Base-by-base conservation (phyloP, 2,797 vertebrate species). In the Protosalanx chinensis region DNA sequence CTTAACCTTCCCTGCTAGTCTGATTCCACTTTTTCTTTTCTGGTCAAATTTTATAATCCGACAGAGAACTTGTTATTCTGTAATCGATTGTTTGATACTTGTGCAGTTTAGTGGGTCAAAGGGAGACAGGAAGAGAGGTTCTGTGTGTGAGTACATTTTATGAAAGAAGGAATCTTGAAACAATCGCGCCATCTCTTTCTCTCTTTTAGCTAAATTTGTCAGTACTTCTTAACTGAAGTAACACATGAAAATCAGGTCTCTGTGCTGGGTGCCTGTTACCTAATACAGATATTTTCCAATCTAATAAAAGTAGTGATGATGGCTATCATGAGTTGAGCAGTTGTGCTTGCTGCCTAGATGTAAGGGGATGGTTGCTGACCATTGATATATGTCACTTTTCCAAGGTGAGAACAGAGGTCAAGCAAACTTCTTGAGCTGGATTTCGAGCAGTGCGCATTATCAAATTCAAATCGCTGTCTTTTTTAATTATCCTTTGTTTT, bases 141-240 rank as follows among this genome's bases (percentile, higher is more conserved):
- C 73, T 13, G 27, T 73, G 76, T 83, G 78, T 78, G 65, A 18
- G n/a, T 49, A 58, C 35, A 33, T n/a, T 68, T 85, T 83, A 79
- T 85, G 72, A 86, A 91, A 87, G 81, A 80, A 83, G 76, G 78
- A 74, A 67, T 66, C 67, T 73, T n/a, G 5, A 82, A 82, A 16
- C 72, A 77, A 69, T 79, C 10, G 20, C 33, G 27, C 35, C 37
- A n/a, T 60, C 73, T 74, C 32, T 73, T 41, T 33, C 65, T 69
- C 37, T 32, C 37, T 72, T 74, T 70, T 35, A 65, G 71, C 77
- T 81, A 77, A 75, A 81, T 82, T 76, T 82, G 77, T 77, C 67
- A 76, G 63, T 74, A 68, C 64, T 77, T 30, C 80, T 70, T 79
- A 81, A 78, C 69, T 71, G 73, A 81, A 70, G 69, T 72, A 80